These are phyloP conservation scores for Papilio gigon DNA, from an alignment of 2,888 invertebrate genomes.

Conservation along the genomic window DNA sequence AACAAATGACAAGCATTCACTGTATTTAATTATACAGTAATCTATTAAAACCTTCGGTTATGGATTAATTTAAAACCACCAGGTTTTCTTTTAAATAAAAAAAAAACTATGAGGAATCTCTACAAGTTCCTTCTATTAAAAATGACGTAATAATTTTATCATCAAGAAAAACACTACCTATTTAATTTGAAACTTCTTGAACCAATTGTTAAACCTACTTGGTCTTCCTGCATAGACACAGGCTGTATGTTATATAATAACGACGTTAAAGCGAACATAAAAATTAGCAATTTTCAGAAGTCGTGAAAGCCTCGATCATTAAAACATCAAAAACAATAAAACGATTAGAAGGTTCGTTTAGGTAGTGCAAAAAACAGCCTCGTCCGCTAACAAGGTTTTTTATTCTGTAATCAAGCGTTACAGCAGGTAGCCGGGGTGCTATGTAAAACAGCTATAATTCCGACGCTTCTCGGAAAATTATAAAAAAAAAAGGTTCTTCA, in stretches of 20 bases:
- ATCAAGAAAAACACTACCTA: too few relatives aligned
- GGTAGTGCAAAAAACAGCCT: constrained; percentile 60
- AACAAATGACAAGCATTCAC: constrained; percentile 47
- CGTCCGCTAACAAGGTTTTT: constrained; percentile 71
- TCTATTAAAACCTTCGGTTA: constrained; percentile 13
- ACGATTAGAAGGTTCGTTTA: constrained; percentile 65
- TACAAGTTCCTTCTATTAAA: neutral
- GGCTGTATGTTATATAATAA: neutral
- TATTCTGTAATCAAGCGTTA: constrained; percentile 64
- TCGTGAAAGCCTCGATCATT: constrained; percentile 56
- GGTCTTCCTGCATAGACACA: neutral
- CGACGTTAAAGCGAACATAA: constrained; percentile 40
- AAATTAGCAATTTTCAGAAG: constrained; percentile 50
- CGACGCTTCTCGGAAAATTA: constrained; percentile 50
- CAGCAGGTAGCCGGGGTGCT: constrained; percentile 51
- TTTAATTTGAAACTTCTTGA: too few relatives aligned
- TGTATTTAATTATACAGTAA: constrained; percentile 40
- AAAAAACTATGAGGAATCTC: neutral
- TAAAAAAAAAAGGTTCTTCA: constrained; percentile 42
- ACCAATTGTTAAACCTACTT: neutral
- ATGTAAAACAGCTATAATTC: constrained; percentile 47
- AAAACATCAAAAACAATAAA: constrained; percentile 75
- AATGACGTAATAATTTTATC: neutral
- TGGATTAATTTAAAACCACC: constrained; percentile 18
- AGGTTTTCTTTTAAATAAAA: neutral